A percentile compares a stretch with the other conserved stretches of the same genome.
Evolutionary conservation across 1,140 invertebrate genomes (phyloP).

Genomic region (Aphelenchoides besseyi): DNA sequence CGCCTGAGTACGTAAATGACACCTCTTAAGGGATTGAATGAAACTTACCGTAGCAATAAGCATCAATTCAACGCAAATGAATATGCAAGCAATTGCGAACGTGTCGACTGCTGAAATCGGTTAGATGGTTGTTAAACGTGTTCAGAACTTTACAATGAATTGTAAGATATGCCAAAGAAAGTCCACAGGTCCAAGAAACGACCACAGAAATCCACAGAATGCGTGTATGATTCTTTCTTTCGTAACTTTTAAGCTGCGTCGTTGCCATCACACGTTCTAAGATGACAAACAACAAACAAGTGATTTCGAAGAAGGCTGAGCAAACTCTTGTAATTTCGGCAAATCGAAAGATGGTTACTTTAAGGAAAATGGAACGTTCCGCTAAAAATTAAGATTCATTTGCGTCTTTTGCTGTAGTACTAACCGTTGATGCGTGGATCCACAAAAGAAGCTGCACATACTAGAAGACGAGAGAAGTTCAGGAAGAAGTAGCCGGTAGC

Average conservation of each 20-base stretch:
- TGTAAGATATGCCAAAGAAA: neutral
- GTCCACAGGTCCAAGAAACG: neutral
- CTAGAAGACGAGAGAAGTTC: neutral
- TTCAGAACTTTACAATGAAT: neutral
- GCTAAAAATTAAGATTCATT: neutral
- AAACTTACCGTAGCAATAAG: neutral
- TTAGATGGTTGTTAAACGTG: no score
- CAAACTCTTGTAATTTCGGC: neutral
- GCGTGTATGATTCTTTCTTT: neutral
- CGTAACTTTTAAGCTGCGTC: neutral
- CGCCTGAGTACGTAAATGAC: neutral
- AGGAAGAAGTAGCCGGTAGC: neutral
- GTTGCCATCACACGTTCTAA: slow-evolving; percentile 2
- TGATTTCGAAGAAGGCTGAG: neutral
- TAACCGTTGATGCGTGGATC: neutral
- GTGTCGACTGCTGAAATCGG: no score
- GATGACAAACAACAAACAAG: neutral
- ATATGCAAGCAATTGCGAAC: neutral
- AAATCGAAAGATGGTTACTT: neutral
- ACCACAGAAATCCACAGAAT: neutral
- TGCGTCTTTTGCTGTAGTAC: neutral
- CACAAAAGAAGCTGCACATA: neutral
- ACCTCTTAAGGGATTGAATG: neutral
- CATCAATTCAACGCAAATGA: neutral
- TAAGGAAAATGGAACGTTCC: neutral